A percentile compares a stretch with the other conserved stretches of the same genome.
Conservation (phyloP, 2,113 vertebrate species). For the Tyrannus savana region DNA sequence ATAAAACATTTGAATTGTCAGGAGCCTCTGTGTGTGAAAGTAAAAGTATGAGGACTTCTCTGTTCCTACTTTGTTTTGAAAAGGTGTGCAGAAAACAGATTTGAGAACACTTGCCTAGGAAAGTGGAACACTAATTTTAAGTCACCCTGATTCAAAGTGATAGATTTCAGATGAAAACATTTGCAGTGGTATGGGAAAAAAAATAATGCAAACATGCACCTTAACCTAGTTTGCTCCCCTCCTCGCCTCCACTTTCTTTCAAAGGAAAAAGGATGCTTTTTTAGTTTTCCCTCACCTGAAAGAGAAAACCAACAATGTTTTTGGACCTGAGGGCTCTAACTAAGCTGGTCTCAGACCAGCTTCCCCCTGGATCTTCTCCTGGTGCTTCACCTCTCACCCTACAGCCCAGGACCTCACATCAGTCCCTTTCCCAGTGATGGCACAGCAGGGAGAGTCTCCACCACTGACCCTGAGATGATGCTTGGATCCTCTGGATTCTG, state of each 20-base stretch:
- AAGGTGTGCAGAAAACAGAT: not conserved
- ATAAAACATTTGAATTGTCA: not conserved
- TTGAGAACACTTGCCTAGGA: not conserved
- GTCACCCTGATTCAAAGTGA: not conserved
- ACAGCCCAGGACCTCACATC: too few relatives aligned
- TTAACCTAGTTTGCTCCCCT: not conserved
- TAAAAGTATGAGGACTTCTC: not conserved
- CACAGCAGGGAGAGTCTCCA: not conserved
- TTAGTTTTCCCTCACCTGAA: not conserved
- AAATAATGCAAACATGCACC: not conserved
- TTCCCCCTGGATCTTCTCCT: rapidly evolving
- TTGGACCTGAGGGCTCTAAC: not conserved
- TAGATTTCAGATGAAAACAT: not conserved
- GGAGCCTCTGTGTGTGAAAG: not conserved
- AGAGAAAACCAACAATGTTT: not conserved
- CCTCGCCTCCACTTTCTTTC: not conserved
- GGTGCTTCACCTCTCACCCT: rapidly evolving
- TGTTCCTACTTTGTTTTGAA: not conserved
- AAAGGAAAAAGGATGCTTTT: not conserved
- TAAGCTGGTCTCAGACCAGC: not conserved
- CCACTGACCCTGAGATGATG: not conserved
- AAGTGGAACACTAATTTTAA: not conserved
- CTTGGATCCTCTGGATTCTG: not conserved
- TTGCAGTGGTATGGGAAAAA: not conserved
- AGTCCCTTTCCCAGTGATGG: rapidly evolving